Percentiles rank a stretch among this genome's conserved stretches.
Evolutionary conservation across 2,113 vertebrate genomes (phyloP).

Genomic region (Pampusana beccarii): DNA sequence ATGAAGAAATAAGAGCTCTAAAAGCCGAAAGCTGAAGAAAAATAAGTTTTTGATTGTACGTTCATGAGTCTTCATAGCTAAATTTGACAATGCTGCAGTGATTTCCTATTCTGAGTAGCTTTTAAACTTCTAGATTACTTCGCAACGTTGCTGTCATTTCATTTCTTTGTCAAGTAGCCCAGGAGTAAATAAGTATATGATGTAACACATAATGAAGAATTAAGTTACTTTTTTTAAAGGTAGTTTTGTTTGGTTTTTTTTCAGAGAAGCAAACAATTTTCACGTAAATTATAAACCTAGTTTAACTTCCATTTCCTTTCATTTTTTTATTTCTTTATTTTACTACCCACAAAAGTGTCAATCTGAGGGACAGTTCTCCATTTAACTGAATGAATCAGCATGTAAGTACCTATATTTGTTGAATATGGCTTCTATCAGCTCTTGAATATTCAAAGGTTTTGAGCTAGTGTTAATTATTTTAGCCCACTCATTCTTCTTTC

Average conservation of each 20-base stretch:
- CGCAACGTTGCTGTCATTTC: not conserved
- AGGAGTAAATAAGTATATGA: not conserved
- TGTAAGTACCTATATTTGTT: not conserved
- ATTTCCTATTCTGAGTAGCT: not conserved
- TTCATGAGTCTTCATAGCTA: not conserved
- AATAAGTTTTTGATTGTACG: not conserved
- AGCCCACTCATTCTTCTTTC: not conserved
- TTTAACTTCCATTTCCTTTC: constrained; percentile 13
- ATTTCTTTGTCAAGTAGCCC: not conserved
- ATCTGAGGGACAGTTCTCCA: not conserved
- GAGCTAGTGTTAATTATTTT: not conserved
- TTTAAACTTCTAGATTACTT: not conserved
- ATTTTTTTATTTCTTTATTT: not conserved
- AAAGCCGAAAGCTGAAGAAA: not conserved
- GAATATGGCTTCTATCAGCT: not conserved
- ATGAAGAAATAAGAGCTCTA: not conserved
- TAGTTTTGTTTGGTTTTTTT: not conserved
- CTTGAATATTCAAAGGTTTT: constrained; percentile 4
- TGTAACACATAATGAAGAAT: not conserved
- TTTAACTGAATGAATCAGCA: not conserved
- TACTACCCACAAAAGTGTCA: not conserved
- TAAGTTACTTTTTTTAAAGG: not conserved
- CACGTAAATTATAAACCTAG: not conserved
- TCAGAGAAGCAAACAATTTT: not conserved
- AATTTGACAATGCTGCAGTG: not conserved